Conservation (phyloP, 1,140 invertebrate genomes). For the Cylas formicarius region DNA sequence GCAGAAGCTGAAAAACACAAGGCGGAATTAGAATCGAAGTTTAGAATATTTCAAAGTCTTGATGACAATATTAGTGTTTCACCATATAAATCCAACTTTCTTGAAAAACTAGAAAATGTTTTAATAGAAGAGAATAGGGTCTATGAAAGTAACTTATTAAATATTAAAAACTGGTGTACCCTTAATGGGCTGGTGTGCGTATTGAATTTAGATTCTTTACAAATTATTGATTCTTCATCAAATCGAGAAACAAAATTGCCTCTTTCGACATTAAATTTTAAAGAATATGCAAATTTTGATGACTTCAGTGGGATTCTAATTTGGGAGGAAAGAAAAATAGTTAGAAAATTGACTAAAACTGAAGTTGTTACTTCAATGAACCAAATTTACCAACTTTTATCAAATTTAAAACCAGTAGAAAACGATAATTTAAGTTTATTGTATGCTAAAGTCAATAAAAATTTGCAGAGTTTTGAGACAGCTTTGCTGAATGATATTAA, state of each 20-base stretch:
- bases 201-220: constrained; percentile 18
- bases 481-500: constrained; percentile 30
- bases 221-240: constrained; percentile 25
- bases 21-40: constrained; percentile 47
- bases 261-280: constrained; percentile 18
- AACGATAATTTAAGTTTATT: constrained; percentile 35
- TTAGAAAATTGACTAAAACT: constrained; percentile 26
- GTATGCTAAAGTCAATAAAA: constrained; percentile 37
- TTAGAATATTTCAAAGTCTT: constrained; percentile 35
- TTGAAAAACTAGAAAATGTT: constrained; percentile 48
- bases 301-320: constrained; percentile 29
- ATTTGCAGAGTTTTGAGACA: constrained; percentile 37
- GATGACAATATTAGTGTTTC: constrained; percentile 39
- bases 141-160: constrained; percentile 16
- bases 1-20: constrained; percentile 53
- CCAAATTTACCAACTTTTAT: constrained; percentile 34
- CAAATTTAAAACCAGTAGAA: constrained; percentile 29
- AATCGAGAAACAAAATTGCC: constrained; percentile 23
- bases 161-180: constrained; percentile 26
- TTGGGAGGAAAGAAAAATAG: constrained; percentile 21
- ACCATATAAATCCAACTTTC: constrained; percentile 47
- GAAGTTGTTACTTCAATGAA: constrained; percentile 32
- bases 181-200: constrained; percentile 23
- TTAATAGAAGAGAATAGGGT: constrained; percentile 32
- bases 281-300: constrained; percentile 23